Percentiles rank a stretch among this genome's conserved stretches.
Evolutionary conservation across 2,888 invertebrate genomes (phyloP).

Genomic region (Acronicta aceris): DNA sequence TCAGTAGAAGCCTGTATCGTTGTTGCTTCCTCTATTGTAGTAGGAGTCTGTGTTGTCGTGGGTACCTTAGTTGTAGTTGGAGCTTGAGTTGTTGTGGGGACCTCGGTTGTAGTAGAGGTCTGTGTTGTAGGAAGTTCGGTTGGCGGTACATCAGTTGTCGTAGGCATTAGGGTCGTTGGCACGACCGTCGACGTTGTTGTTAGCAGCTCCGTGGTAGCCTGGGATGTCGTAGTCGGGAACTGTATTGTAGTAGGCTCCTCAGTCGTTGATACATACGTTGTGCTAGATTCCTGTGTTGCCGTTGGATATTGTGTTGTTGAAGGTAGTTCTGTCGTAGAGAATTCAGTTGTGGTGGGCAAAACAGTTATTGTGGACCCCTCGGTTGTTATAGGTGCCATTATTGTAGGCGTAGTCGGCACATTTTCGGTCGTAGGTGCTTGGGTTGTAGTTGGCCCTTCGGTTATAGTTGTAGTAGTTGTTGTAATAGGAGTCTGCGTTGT

Average conservation of each 20-base stretch:
- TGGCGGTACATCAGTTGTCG: not conserved
- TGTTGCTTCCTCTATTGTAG: not conserved
- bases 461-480: not conserved
- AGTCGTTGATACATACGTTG: slow-evolving; percentile 7
- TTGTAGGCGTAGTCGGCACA: not conserved
- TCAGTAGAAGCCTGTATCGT: not conserved
- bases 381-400: not conserved
- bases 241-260: slow-evolving; percentile 14
- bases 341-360: slow-evolving; percentile 12
- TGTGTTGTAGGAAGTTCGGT: not conserved
- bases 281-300: not conserved
- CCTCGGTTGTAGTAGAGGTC: not conserved
- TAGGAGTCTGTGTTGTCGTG: not conserved
- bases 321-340: not conserved
- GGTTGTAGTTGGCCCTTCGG: not conserved
- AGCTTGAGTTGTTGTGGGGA: not conserved
- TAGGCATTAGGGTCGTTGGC: not conserved
- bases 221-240: slow-evolving; percentile 7
- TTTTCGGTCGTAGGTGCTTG: not conserved
- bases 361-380: slow-evolving; percentile 7
- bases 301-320: slow-evolving; percentile 19
- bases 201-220: slow-evolving; percentile 5
- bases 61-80: not conserved
- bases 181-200: not conserved
- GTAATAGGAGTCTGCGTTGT: slow-evolving; percentile 3